phyloP scores from a whole-genome alignment of 2,888 invertebrate species.

The Drosophila robusta region DNA sequence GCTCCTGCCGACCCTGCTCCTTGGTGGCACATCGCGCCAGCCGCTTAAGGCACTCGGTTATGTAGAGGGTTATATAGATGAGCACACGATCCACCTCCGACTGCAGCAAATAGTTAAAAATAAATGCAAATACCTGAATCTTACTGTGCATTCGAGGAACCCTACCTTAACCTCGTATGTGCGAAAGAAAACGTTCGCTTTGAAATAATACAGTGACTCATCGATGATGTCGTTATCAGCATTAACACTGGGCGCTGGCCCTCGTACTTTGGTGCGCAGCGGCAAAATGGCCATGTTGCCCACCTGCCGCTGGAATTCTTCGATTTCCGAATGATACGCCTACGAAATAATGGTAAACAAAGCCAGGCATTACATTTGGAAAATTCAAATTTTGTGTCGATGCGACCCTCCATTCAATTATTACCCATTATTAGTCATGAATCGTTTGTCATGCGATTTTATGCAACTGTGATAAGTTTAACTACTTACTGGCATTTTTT shows the following conservation, averaged over 20 bases:
- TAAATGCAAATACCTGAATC: background rate
- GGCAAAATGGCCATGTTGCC: conserved; percentile 98
- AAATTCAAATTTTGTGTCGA: conserved; percentile 3
- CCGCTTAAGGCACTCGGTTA: conserved; percentile 98
- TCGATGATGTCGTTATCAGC: conserved; percentile 96
- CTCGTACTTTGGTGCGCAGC: conserved; percentile 94
- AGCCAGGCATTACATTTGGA: background rate
- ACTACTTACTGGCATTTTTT: conserved; percentile 53
- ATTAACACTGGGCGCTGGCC: conserved; percentile 92
- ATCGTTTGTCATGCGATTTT: conserved; percentile 3
- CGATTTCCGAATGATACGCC: conserved; percentile 98
- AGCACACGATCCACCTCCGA: conserved; percentile 98
- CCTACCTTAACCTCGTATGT: conserved; percentile 98
- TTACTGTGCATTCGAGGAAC: background rate
- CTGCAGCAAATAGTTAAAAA: conserved; percentile 85
- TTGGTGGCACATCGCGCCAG: conserved; percentile 96
- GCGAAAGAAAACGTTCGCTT: conserved; percentile 99
- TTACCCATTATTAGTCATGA: conserved; percentile 20
- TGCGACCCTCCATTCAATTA: background rate
- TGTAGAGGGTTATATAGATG: conserved; percentile 98
- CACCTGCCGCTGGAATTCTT: conserved; percentile 89
- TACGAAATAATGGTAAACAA: conserved; percentile 78
- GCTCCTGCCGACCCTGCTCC: conserved; percentile 95
- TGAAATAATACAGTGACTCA: conserved; percentile 98
- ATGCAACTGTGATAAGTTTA: background rate